Evolutionary conservation across 2,113 vertebrate genomes (phyloP).

Genomic region (Microtus oregoni): DNA sequence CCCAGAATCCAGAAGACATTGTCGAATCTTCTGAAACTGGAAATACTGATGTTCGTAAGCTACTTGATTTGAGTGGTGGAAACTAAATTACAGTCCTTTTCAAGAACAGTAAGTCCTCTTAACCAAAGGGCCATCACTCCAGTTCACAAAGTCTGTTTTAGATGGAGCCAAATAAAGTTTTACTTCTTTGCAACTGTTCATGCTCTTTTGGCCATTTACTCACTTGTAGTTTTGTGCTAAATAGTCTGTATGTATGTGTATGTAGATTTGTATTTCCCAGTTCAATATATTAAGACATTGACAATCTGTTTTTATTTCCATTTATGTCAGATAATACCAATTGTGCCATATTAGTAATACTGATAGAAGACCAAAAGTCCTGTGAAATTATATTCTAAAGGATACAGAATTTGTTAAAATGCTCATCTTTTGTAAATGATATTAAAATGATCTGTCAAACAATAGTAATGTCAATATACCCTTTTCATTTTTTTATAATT

Average conservation of each 20-base stretch:
- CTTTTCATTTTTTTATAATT: not conserved
- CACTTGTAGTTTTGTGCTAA: too few relatives aligned
- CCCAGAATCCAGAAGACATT: not conserved
- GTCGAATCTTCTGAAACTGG: not conserved
- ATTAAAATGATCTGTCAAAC: not conserved
- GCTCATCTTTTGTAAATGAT: not conserved
- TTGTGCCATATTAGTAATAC: not conserved
- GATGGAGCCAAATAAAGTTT: not conserved
- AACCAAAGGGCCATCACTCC: not conserved
- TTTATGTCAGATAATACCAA: not conserved
- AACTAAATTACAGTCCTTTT: not conserved
- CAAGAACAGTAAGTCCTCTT: not conserved
- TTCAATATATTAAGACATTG: not conserved
- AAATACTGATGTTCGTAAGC: not conserved
- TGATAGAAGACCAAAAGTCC: not conserved
- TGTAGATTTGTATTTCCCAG: not conserved
- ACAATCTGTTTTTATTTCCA: not conserved
- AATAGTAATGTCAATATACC: not conserved
- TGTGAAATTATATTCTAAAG: not conserved
- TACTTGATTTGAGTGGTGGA: not conserved
- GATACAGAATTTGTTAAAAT: not conserved
- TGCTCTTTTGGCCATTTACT: not conserved
- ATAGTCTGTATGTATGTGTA: not conserved
- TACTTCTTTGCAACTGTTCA: not conserved
- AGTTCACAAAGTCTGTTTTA: not conserved